Evolutionary conservation across 2,888 invertebrate species (phyloP), one percentile per base, ranked within the genome.

Genomic region (Sinohyriopsis cumingii): DNA sequence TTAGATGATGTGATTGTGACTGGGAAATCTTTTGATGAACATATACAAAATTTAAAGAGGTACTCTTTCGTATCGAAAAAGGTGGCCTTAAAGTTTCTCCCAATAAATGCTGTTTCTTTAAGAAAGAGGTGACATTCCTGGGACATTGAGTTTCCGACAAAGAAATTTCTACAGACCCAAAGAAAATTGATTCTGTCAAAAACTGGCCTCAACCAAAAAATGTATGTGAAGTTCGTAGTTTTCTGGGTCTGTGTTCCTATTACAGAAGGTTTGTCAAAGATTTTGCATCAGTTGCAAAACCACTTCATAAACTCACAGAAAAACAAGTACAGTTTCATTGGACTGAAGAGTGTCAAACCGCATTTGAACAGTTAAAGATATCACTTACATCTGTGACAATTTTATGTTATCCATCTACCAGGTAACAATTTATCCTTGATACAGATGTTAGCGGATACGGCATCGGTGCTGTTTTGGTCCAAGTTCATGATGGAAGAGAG

Each of bases 211-310:
- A 18, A 20, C 64, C 56, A 3, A 24, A 9, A 25, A 22, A 55
- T 18, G 64, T 55, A n/a, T 7, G 55, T 55, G 22, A 55, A 24
- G 64, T 64, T 6, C 9, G 55, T 5, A 64, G 64, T 22, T 64
- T 55, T 55, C 56, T 64, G 20, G 64, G 64, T 15, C 22, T 64
- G 24, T 64, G 55, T 25, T 64, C 64, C 18, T 64, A 64, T 24
- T 64, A 64, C 64, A 64, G 64, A 12, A 55, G 45, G 55, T 83
- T 76, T 63, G 62, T 81, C 0, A 56, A 61, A 25, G 55, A 45
- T 12, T 83, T 75, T 69, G 57, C 80, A 6, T 60, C 33, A 7
- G 73, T 80, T 12, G 80, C 79, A 3, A 62, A 59, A 25, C 81
- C 77, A 18, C 63, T 82, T 6, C 66, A 73, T 22, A 56, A 66